Evolutionary conservation across 2,888 invertebrate genomes (phyloP), one percentile per base, ranked within the genome.

Genomic region (Drosophila testacea): DNA sequence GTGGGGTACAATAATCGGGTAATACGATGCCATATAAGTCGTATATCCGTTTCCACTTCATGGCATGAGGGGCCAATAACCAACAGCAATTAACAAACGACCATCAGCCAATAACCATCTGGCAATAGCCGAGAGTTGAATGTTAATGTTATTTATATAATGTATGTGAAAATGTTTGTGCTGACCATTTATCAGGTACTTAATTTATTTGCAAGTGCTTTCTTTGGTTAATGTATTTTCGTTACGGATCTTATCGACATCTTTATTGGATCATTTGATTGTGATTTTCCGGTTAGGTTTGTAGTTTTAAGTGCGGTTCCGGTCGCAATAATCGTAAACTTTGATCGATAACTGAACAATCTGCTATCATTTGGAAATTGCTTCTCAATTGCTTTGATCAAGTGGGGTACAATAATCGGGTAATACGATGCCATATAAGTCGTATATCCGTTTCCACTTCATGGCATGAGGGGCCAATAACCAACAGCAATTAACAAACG

Each of bases 1-100:
- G 55, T 60, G 42, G 6, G 3, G 38, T n/a, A 39, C 52, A 28
- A 38, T 54, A 59, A 59, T 50, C 52, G 48, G 44, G 1, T 36
- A 9, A 51, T 1, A 6, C 13, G 22, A 32, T 50, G 42, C 22
- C 27, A 30, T 46, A 47, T 39, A 7, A n/a, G 4, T 16, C 16
- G 4, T 27, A 41, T 63, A 38, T 76, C 75, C 75, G 75, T 61
- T 76, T 76, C 64, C 57, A 73, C 73, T 73, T 44, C 6, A 50
- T 39, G 28, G 4, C 46, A 11, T 22, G 16, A 9, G 38, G 16
- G 62, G 46, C 56, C 56, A 55, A 56, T 63, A 56, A 48, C 55
- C 39, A 44, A 44, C 38, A 28, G 32, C 22, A 22, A 22, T 22
- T 22, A 22, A 22, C 22, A 22, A 22, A 22, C 22, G 2, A 22